Base-by-base conservation (phyloP, 1,140 invertebrate species). In the Teleogryllus occipitalis region DNA sequence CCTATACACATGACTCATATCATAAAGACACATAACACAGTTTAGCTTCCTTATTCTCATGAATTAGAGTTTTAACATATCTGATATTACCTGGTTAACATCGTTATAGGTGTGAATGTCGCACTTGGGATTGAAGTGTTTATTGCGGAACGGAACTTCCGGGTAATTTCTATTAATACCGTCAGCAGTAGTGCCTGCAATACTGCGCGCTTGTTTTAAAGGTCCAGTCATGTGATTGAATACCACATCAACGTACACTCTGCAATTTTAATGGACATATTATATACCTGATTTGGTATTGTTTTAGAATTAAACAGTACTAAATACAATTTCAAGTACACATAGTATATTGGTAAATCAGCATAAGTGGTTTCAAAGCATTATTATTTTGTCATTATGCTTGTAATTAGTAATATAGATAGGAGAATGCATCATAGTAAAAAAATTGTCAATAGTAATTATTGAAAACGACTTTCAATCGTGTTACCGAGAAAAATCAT, bases 211-310 rank as follows among this genome's bases (percentile, higher is more conserved):
- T 39, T 85, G 83, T 8, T 80, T 80, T 22, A 84, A 82, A 72
- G 89, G 86, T n/a, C 90, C 93, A 10, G 92, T 91, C 96, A 97
- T 97, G 85, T 98, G 96, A 84, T 98, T 98, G 54, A 97, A 87
- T 6, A 98, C 90, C 0, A 91, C 89, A 85, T 98, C 96, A 0
- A 94, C 94, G 83, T 95, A 96, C 81, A 97, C 94, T 82, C 93
- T 93, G 80, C 48, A 72, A 78, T 14, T 65, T 65, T 14, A 65
- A 18, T 65, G 7, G 2, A 3, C 27, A 39, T 2, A 5, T 39
- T 2, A 2, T 39, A 39, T 39, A 39, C 27, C 27, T n/a, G n/a
- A n/a, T n/a, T 39, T 39, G 27, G 27, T 39, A 39, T 39, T 39
- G 27, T 39, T 39, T 39, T 39, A 39, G 27, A 39, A 39, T 39